Evolutionary conservation across 1,140 invertebrate species (phyloP).

Genomic region (Micrasema minimum): DNA sequence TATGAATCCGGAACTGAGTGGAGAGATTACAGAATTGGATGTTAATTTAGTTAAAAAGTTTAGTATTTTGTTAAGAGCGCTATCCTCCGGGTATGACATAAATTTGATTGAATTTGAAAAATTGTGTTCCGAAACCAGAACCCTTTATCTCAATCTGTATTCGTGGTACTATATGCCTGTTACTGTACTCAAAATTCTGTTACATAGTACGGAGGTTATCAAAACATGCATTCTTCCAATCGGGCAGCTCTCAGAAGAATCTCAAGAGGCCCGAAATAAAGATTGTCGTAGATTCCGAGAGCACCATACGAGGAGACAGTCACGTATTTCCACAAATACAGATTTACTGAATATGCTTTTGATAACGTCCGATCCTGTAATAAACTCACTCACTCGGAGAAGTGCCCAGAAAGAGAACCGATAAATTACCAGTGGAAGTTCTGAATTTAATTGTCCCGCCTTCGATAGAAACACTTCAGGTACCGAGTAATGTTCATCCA

Average conservation of each 20-base stretch:
- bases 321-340: conserved; percentile 13
- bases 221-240: conserved; percentile 53
- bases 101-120: conserved; percentile 21
- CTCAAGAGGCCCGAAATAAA: conserved; percentile 57
- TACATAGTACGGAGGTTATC: conserved; percentile 34
- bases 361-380: conserved; percentile 3
- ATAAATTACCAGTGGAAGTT: neutral
- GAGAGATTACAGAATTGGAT: conserved; percentile 55
- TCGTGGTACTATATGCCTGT: conserved; percentile 35
- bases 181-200: conserved; percentile 39
- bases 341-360: conserved; percentile 20
- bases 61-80: conserved; percentile 26
- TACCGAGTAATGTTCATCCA: conserved; percentile 2
- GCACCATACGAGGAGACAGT: conserved; percentile 52
- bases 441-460: conserved; percentile 3
- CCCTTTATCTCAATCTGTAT: conserved; percentile 31
- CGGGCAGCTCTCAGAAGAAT: conserved; percentile 57
- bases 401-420: conserved; percentile 3
- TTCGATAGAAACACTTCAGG: neutral
- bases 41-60: conserved; percentile 42
- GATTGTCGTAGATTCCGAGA: conserved; percentile 53
- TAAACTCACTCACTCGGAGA: conserved; percentile 2
- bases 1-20: conserved; percentile 49
- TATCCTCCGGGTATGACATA: conserved; percentile 29
- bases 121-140: conserved; percentile 20